phyloP scores from a whole-genome alignment of 1,140 invertebrate genomes.

The Drosophila orena region DNA sequence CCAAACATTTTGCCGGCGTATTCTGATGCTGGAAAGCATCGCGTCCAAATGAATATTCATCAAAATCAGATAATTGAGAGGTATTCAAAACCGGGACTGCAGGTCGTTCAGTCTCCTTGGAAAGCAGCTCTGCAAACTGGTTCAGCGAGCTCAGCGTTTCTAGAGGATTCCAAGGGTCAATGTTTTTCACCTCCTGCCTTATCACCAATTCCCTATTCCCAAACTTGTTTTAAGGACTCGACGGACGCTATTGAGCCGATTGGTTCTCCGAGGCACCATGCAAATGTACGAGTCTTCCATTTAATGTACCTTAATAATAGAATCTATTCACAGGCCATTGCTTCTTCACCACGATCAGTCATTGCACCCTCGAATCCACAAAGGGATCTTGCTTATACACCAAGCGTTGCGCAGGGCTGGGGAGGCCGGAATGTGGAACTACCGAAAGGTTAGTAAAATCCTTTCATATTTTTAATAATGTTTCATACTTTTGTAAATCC shows the following conservation, averaged over 20 bases:
- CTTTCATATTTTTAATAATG: too few relatives aligned
- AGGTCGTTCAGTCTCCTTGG: slow-evolving; percentile 90
- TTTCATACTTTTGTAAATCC: too few relatives aligned
- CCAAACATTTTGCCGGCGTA: slow-evolving; percentile 83
- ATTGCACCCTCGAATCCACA: slow-evolving; percentile 49
- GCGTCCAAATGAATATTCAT: slow-evolving; percentile 80
- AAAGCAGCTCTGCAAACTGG: slow-evolving; percentile 90
- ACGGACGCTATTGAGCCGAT: slow-evolving; percentile 15
- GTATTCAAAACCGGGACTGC: slow-evolving; percentile 87
- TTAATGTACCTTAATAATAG: background rate
- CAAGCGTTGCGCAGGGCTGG: slow-evolving; percentile 86
- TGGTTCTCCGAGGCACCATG: slow-evolving; percentile 6
- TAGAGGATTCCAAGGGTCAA: slow-evolving; percentile 77
- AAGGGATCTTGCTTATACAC: slow-evolving; percentile 85
- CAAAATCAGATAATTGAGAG: slow-evolving; percentile 86
- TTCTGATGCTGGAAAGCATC: slow-evolving; percentile 78
- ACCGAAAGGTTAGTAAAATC: slow-evolving; percentile 69
- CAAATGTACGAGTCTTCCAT: slow-evolving; percentile 23
- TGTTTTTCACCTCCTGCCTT: slow-evolving; percentile 8
- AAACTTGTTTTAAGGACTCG: slow-evolving; percentile 15
- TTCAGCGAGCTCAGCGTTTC: slow-evolving; percentile 89
- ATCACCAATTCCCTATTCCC: slow-evolving; percentile 28
- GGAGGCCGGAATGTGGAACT: slow-evolving; percentile 78
- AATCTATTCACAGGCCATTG: background rate
- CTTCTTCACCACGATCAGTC: slow-evolving; percentile 7